These are phyloP conservation scores for Bradysia coprophila DNA, from an alignment of 1,140 invertebrate species.

Conservation along the genomic window DNA sequence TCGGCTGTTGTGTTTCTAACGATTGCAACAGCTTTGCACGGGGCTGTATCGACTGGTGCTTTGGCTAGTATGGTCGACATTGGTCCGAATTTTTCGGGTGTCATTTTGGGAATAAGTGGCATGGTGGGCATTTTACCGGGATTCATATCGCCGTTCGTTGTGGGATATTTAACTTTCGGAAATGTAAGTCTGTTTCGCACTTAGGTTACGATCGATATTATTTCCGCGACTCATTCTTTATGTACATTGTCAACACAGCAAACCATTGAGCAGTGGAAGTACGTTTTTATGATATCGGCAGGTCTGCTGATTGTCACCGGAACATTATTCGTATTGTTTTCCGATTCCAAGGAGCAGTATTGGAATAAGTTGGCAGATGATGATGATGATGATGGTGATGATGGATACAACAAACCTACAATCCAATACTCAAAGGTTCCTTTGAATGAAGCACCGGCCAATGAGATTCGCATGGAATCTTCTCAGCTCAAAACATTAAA, in stretches of 20 bases:
- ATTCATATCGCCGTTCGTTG: conserved; percentile 36
- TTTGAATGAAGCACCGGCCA: too few relatives aligned
- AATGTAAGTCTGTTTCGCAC: conserved; percentile 28
- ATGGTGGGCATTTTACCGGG: conserved; percentile 29
- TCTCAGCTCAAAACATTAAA: too few relatives aligned
- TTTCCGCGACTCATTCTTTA: conserved; percentile 1
- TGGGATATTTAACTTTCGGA: conserved; percentile 35
- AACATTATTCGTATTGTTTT: conserved; percentile 31
- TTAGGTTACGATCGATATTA: conserved; percentile 3
- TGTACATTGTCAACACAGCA: conserved; percentile 25
- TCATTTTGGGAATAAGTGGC: conserved; percentile 36
- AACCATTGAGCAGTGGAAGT: conserved; percentile 43
- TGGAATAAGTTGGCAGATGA: conserved; percentile 30
- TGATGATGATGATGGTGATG: not conserved
- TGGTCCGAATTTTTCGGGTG: conserved; percentile 46
- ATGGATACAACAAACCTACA: too few relatives aligned
- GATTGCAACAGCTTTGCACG: conserved; percentile 36
- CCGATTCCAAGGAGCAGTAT: conserved; percentile 35
- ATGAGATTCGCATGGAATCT: too few relatives aligned
- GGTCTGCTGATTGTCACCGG: conserved; percentile 30
- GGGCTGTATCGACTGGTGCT: conserved; percentile 42
- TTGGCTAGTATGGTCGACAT: conserved; percentile 42
- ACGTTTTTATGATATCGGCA: conserved; percentile 38
- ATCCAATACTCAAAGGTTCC: too few relatives aligned
- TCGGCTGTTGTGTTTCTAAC: conserved; percentile 39